Conservation (phyloP, 1,140 invertebrate genomes). For the Apis mellifera region DNA sequence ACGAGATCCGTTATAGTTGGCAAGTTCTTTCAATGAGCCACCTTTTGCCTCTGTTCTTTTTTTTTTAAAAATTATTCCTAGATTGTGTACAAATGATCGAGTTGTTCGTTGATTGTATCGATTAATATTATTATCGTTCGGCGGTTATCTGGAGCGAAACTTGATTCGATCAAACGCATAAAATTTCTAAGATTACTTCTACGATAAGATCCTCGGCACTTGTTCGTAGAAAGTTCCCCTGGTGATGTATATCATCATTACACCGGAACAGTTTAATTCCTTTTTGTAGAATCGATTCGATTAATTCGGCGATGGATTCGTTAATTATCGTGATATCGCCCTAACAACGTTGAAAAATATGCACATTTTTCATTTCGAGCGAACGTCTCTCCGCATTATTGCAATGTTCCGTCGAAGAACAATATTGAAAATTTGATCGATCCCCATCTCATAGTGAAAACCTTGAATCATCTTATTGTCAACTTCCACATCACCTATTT, state of each 20-base stretch:
- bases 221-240: background rate
- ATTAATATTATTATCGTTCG: constrained; percentile 10
- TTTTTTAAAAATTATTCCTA: constrained; percentile 26
- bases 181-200: background rate
- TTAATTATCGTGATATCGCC: background rate
- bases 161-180: background rate
- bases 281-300: background rate
- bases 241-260: background rate
- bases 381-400: background rate
- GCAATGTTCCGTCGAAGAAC: constrained; percentile 6
- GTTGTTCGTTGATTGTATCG: background rate
- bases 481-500: background rate
- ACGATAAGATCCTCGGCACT: background rate
- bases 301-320: constrained; percentile 5
- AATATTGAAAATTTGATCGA: background rate
- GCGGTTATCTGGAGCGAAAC: background rate
- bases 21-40: constrained; percentile 32
- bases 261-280: background rate
- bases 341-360: background rate
- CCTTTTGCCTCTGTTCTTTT: constrained; percentile 15
- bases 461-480: constrained; percentile 25
- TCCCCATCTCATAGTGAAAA: background rate
- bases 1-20: constrained; percentile 31
- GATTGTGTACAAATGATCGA: constrained; percentile 1
- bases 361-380: background rate